These are phyloP conservation scores for Delphinapterus leucas DNA, from an alignment of 2,113 vertebrate species.

Conservation along the genomic window DNA sequence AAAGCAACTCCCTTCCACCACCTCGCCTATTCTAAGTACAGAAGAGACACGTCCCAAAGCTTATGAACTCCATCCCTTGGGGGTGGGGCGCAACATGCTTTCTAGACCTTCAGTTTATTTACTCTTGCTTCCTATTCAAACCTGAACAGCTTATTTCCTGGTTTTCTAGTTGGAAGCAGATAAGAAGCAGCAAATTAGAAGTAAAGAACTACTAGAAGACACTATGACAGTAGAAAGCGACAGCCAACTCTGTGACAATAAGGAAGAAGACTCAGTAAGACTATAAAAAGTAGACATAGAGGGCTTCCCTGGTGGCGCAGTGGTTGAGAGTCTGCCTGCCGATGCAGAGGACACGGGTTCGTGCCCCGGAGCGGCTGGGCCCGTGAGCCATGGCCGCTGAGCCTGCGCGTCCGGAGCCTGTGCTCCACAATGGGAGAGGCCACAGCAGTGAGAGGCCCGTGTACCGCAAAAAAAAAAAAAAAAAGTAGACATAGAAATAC, in stretches of 20 bases:
- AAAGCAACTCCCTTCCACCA: not conserved
- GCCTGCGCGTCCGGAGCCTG: no score
- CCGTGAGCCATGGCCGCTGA: no score
- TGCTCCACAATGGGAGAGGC: no score
- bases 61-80: not conserved
- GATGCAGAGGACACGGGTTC: no score
- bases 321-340: no score
- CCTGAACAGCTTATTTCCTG: constrained; percentile 24
- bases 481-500: not conserved
- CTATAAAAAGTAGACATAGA: not conserved
- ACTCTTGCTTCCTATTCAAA: not conserved
- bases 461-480: no score
- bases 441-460: no score
- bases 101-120: constrained; percentile 39
- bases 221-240: not conserved
- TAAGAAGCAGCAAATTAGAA: constrained; percentile 12
- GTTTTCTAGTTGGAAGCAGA: constrained; percentile 13
- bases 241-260: not conserved
- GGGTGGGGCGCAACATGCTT: not conserved
- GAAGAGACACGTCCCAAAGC: not conserved
- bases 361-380: no score
- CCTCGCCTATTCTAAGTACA: not conserved
- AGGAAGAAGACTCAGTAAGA: not conserved
- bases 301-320: no score
- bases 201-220: not conserved